Percentiles rank a stretch among this genome's conserved stretches.
These are phyloP conservation scores for Oscheius myriophilus DNA, from an alignment of 2,888 invertebrate species.

Conservation along the genomic window DNA sequence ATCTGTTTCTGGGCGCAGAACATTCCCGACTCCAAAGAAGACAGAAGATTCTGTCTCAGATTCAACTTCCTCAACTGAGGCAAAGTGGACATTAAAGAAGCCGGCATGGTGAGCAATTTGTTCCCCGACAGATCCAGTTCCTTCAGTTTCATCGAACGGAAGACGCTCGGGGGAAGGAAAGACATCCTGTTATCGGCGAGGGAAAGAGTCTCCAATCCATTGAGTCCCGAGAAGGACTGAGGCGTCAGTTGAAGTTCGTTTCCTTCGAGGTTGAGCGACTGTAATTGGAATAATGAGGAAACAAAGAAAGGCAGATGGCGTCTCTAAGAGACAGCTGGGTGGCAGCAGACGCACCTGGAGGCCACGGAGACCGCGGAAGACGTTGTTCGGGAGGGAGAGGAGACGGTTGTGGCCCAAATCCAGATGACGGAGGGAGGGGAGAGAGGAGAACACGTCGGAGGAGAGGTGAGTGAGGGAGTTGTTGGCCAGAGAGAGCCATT, in stretches of 20 bases:
- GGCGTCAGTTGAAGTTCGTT: slow-evolving; percentile 49
- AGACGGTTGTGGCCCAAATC: slow-evolving; percentile 46
- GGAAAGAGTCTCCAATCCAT: slow-evolving; percentile 34
- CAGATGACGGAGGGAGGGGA: slow-evolving; percentile 34
- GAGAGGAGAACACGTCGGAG: slow-evolving; percentile 43
- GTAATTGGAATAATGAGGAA: slow-evolving; percentile 31
- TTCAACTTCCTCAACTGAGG: slow-evolving; percentile 33
- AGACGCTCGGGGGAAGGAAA: slow-evolving; percentile 50
- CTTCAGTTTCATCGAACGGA: slow-evolving; percentile 35
- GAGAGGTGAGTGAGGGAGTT: slow-evolving; percentile 48
- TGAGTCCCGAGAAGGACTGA: slow-evolving; percentile 44
- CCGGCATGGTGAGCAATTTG: slow-evolving; percentile 47
- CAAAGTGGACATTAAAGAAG: slow-evolving; percentile 37
- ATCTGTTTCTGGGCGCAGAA: slow-evolving; percentile 44
- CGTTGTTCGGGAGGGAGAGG: slow-evolving; percentile 44
- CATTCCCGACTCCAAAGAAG: slow-evolving; percentile 54
- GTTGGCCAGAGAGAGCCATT: slow-evolving; percentile 44
- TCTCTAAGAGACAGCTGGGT: slow-evolving; percentile 14
- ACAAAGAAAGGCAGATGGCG: slow-evolving; percentile 7
- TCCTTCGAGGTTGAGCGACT: slow-evolving; percentile 43
- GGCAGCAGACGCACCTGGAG: slow-evolving; percentile 42
- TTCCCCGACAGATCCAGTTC: slow-evolving; percentile 43
- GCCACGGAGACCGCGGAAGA: slow-evolving; percentile 42
- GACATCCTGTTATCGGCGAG: slow-evolving; percentile 42
- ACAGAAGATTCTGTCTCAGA: slow-evolving; percentile 40